These are phyloP conservation scores for Arenicola marina DNA, from an alignment of 2,888 invertebrate genomes.

Conservation along the genomic window DNA sequence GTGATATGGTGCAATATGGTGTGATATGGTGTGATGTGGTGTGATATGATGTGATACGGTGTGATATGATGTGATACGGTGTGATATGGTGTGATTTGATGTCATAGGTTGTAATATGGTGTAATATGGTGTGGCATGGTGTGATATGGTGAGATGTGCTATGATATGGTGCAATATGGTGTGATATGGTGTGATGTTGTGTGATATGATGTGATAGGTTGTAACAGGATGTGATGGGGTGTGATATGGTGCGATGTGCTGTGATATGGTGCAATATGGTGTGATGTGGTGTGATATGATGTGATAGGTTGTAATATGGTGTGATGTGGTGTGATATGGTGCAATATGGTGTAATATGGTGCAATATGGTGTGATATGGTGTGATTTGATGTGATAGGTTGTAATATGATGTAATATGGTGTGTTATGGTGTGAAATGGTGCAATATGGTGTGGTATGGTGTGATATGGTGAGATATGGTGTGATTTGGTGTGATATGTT, in stretches of 20 bases:
- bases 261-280: not conserved
- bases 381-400: constrained; percentile 4
- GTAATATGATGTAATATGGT: constrained; percentile 4
- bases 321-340: constrained; percentile 6
- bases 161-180: not conserved
- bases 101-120: not conserved
- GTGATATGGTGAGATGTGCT: not conserved
- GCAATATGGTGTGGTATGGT: constrained; percentile 10
- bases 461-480: constrained; percentile 8
- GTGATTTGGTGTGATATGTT: constrained; percentile 12
- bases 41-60: constrained; percentile 2
- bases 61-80: constrained; percentile 11
- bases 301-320: not conserved
- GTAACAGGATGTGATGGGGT: not conserved
- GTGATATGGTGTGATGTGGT: constrained; percentile 11
- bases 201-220: not conserved
- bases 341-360: constrained; percentile 3
- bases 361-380: constrained; percentile 4
- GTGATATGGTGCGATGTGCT: not conserved
- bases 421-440: constrained; percentile 1
- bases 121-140: not conserved
- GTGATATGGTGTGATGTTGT: not conserved
- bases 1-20: not conserved
- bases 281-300: not conserved
- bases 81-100: constrained; percentile 5